Conservation (phyloP, 2,113 vertebrate genomes). For the Plectropomus leopardus region DNA sequence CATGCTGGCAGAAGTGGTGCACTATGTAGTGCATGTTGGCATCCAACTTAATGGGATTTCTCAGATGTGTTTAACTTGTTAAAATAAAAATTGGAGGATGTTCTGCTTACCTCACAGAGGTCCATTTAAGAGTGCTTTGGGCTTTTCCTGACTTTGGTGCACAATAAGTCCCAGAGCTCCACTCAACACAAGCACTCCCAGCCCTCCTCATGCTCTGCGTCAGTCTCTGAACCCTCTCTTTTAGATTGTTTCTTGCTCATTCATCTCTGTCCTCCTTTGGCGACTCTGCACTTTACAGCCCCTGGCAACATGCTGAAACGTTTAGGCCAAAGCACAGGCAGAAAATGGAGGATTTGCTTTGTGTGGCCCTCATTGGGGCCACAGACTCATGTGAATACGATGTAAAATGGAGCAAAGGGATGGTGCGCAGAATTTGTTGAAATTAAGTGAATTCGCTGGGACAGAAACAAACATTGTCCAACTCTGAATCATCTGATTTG, state of each 20-base stretch:
- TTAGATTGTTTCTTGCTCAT: constrained; percentile 42
- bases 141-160: constrained; percentile 19
- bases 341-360: constrained; percentile 44
- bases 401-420: constrained; percentile 19
- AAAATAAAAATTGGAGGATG: not conserved
- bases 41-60: not conserved
- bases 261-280: constrained; percentile 61
- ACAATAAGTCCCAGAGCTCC: not conserved
- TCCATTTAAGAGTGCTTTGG: constrained; percentile 1
- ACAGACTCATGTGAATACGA: constrained; percentile 31
- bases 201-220: constrained; percentile 1
- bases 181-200: constrained; percentile 2
- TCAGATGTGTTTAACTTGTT: constrained; percentile 7
- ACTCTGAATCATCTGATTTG: not conserved
- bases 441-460: constrained; percentile 10
- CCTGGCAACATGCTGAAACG: constrained; percentile 64
- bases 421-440: not conserved
- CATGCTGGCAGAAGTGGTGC: constrained; percentile 12
- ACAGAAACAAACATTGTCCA: not conserved
- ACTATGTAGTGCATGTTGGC: not conserved
- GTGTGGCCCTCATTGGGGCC: constrained; percentile 49
- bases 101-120: constrained; percentile 13
- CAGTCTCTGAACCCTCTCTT: constrained; percentile 24
- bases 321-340: constrained; percentile 61
- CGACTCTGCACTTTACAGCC: constrained; percentile 33